Conservation (phyloP, 2,797 vertebrate genomes). For the Clamator glandarius region DNA sequence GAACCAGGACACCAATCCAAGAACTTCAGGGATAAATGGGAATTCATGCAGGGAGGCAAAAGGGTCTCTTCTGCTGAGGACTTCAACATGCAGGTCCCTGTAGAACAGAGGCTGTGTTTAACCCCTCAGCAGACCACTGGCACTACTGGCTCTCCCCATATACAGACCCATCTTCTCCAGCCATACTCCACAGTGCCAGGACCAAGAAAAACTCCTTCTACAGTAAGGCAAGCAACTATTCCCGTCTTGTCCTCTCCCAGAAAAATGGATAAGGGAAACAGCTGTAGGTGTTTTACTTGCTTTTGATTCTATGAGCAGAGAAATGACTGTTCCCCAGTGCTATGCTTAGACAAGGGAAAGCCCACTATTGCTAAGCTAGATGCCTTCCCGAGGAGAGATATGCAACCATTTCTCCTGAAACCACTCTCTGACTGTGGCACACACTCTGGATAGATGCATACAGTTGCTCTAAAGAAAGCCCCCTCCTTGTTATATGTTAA, state of each 20-base stretch:
- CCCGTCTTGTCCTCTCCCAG: not conserved
- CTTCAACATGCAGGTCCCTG: not conserved
- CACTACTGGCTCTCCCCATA: not conserved
- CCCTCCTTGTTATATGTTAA: constrained; percentile 2
- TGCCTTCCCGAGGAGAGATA: not conserved
- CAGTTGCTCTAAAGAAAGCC: not conserved
- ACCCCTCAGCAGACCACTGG: not conserved
- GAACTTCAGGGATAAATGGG: not conserved
- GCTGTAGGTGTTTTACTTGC: not conserved
- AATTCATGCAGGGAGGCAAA: not conserved
- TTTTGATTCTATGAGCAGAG: not conserved
- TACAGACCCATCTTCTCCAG: not conserved
- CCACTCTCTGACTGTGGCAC: rapidly evolving
- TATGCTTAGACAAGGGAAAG: not conserved
- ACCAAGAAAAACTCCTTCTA: not conserved
- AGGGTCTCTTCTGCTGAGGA: not conserved
- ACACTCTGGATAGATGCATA: not conserved
- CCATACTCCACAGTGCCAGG: not conserved
- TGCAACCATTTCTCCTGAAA: not conserved
- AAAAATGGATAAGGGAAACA: not conserved
- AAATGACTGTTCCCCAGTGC: not conserved
- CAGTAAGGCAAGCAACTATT: not conserved
- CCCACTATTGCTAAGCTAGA: not conserved
- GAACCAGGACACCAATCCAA: not conserved
- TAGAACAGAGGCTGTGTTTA: not conserved